phyloP scores from a whole-genome alignment of 2,888 invertebrate species.

The Epirrhoe alternata region DNA sequence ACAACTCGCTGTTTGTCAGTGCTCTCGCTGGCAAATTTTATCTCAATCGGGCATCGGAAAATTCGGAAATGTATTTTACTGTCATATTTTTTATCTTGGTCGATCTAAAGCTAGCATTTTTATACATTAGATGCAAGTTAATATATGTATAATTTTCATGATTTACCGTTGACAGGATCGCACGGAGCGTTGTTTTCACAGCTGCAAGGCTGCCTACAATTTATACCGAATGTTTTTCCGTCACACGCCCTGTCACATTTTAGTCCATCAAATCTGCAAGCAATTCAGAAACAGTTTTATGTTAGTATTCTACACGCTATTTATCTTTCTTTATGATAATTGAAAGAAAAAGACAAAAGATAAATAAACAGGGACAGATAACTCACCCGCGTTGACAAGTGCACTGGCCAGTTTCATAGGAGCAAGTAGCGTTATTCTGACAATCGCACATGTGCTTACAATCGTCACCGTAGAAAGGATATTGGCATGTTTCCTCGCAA shows the following conservation, averaged over 20 bases:
- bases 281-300: neutral
- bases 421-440: constrained; percentile 91
- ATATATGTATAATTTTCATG: too few species aligned
- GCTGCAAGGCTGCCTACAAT: constrained; percentile 90
- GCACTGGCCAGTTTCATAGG: constrained; percentile 92
- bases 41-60: too few species aligned
- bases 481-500: constrained; percentile 89
- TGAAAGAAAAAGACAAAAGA: neutral
- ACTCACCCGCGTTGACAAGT: constrained; percentile 88
- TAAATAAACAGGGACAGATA: neutral
- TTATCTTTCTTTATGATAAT: too few species aligned
- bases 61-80: too few species aligned
- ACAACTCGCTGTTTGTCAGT: too few species aligned
- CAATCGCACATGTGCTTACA: constrained; percentile 92
- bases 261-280: constrained; percentile 88
- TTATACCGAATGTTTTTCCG: constrained; percentile 91
- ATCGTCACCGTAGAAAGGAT: constrained; percentile 91
- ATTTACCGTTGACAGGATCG: constrained; percentile 90
- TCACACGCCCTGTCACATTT: constrained; percentile 96
- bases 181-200: constrained; percentile 94
- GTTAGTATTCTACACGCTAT: too few species aligned
- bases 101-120: too few species aligned
- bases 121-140: too few species aligned
- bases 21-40: too few species aligned
- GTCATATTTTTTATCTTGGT: too few species aligned